phyloP scores from a whole-genome alignment of 2,113 vertebrate genomes.

The Ictalurus furcatus region DNA sequence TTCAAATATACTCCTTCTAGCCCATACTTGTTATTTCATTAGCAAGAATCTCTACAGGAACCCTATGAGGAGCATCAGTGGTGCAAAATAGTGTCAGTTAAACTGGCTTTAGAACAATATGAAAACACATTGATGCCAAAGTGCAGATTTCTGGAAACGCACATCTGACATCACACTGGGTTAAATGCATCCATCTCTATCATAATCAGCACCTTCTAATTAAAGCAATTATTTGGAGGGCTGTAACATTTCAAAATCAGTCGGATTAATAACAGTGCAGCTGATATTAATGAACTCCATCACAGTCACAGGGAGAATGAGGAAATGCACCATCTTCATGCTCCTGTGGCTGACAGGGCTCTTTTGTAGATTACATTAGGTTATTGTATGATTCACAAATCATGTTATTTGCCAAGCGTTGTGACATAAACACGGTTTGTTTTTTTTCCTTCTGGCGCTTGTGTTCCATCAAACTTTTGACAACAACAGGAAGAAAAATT shows the following conservation, averaged over 20 bases:
- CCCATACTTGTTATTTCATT: background rate
- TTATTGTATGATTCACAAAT: background rate
- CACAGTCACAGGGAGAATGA: constrained; percentile 6
- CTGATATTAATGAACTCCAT: constrained; percentile 49
- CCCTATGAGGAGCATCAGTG: background rate
- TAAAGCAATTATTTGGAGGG: constrained; percentile 53
- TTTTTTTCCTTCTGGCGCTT: background rate
- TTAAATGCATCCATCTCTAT: constrained; percentile 52
- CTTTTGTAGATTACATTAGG: constrained; percentile 2
- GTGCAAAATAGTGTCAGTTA: background rate
- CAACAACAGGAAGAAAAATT: background rate
- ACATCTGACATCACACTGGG: constrained; percentile 42
- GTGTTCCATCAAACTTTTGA: constrained; percentile 5
- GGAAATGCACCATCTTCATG: background rate
- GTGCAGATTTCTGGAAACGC: constrained; percentile 20
- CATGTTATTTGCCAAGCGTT: constrained; percentile 8
- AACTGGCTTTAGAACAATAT: background rate
- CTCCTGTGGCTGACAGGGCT: background rate
- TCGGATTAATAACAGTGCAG: constrained; percentile 51
- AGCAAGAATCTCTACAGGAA: background rate
- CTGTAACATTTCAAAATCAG: constrained; percentile 50
- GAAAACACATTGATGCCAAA: background rate
- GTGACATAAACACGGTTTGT: background rate
- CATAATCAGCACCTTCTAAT: constrained; percentile 54
- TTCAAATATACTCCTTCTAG: background rate